Base-by-base conservation (phyloP, 2,888 invertebrate genomes). In the Oligia fasciuncula region DNA sequence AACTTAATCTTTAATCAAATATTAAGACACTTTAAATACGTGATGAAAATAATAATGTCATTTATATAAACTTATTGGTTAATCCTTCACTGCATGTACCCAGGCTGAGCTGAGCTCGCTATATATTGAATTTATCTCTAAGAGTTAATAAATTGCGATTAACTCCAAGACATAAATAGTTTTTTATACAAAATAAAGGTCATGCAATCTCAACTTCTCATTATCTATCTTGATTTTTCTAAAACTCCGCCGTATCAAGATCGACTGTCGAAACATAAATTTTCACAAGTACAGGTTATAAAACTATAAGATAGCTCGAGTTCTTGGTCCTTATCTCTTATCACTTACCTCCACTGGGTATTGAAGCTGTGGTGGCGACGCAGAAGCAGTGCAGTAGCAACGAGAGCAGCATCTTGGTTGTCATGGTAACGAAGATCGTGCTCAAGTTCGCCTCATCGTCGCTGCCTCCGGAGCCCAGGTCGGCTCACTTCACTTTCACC, bases 371-470 rank as follows among this genome's bases (percentile, higher is more conserved):
- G 87, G 95, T 95, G 74, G 94, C 94, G 81, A 95, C 94, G 89
- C 94, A 96, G 92, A 96, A 93, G 92, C 95, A 95, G 90, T 96
- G 94, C 86, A 96, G 91, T 86, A 96, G 83, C 87, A 96, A 86
- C 0, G 96, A 94, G 43, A 96, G 92, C 86, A 96, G 92, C 95
- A 96, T 95, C 84, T 94, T 95, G 80, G 92, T 93, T 79, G 93
- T 93, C 93, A 94, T 94, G 89, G 90, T 90, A 84, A 88, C 88
- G 86, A 69, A 79, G 68, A 6, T 43, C 68, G 46, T 46, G 69
- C 65, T 87, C 85, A 88, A 83, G 80, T 51, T 73, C 77, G 78
- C 70, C 69, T 81, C 85, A 87, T 88, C 83, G 49, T 80, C 70
- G 73, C 49, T 73, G 57, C 29, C 65, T 57, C 62, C 69, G 79